phyloP scores from a whole-genome alignment of 1,140 invertebrate genomes.

The Drosophila hydei region DNA sequence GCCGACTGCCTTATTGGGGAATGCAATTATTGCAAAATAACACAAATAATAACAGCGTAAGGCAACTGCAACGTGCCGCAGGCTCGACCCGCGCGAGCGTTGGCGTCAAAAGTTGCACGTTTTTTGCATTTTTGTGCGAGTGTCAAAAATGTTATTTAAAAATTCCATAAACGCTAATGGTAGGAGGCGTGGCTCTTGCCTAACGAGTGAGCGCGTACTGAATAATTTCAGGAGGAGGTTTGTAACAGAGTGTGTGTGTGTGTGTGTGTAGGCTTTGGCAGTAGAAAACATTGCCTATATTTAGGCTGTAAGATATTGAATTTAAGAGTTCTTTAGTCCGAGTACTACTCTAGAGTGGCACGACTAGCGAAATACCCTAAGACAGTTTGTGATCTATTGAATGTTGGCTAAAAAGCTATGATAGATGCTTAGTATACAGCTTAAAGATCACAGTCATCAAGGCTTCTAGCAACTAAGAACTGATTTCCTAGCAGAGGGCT shows the following conservation, averaged over 20 bases:
- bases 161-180: constrained; percentile 45
- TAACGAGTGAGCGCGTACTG: neutral
- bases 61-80: neutral
- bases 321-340: too few relatives aligned
- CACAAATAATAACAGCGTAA: constrained; percentile 58
- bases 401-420: too few relatives aligned
- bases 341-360: too few relatives aligned
- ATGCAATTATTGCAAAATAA: constrained; percentile 82
- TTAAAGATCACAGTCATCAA: too few relatives aligned
- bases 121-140: constrained; percentile 72
- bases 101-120: constrained; percentile 77
- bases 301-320: constrained; percentile 7
- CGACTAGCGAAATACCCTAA: too few relatives aligned
- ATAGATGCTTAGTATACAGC: too few relatives aligned
- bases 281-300: constrained; percentile 38
- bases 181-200: too few relatives aligned
- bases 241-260: neutral
- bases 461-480: too few relatives aligned
- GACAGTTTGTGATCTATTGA: too few relatives aligned
- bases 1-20: constrained; percentile 31
- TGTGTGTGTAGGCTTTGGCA: neutral
- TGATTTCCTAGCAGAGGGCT: too few relatives aligned
- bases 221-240: neutral
- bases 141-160: constrained; percentile 77
- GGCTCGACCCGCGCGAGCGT: neutral